Conservation (phyloP, 1,140 invertebrate genomes). For the Asobara japonica region DNA sequence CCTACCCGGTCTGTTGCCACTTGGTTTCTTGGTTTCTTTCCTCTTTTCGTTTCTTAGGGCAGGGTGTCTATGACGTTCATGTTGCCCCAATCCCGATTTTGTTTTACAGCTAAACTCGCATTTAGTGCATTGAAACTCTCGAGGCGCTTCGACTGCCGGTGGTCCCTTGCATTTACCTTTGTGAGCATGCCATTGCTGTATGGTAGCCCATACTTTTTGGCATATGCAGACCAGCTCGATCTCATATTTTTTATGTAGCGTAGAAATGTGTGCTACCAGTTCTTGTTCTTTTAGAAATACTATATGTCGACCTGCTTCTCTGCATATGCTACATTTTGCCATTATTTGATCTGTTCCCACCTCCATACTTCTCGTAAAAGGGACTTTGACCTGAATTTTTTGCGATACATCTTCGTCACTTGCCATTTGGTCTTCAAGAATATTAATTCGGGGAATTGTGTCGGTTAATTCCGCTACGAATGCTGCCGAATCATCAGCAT, state of each 20-base stretch:
- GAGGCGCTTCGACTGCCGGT: background rate
- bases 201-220: background rate
- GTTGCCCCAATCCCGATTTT: too few relatives aligned
- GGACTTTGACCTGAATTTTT: background rate
- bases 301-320: background rate
- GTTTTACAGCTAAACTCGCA: background rate
- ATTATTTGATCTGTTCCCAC: background rate
- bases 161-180: background rate
- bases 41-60: too few relatives aligned
- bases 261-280: background rate
- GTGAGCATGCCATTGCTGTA: background rate
- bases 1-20: too few relatives aligned
- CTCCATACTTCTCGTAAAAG: background rate
- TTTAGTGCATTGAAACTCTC: background rate
- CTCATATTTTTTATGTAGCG: background rate
- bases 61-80: too few relatives aligned
- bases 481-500: background rate
- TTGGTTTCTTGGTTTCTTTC: too few relatives aligned
- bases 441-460: background rate
- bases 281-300: background rate
- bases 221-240: background rate
- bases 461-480: background rate
- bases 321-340: background rate
- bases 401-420: background rate
- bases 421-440: background rate